A percentile compares a stretch with the other conserved stretches of the same genome.
These are phyloP conservation scores for Stenoptilia bipunctidactyla DNA, from an alignment of 2,888 invertebrate genomes.

Conservation along the genomic window DNA sequence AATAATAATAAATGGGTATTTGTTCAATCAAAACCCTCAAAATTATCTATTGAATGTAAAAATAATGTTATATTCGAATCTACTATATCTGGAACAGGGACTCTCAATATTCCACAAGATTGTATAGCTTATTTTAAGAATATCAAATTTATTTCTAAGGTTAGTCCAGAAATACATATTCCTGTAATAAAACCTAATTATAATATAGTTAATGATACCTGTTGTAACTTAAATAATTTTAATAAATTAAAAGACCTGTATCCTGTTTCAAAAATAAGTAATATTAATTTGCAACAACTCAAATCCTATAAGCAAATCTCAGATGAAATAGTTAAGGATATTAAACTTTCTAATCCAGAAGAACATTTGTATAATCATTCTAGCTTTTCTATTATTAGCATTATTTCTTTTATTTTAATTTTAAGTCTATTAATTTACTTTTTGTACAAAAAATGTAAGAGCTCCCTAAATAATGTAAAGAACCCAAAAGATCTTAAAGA, in stretches of 20 bases:
- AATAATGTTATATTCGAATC: slow-evolving; percentile 5
- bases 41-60: slow-evolving; percentile 2
- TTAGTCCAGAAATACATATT: neutral
- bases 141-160: slow-evolving; percentile 2
- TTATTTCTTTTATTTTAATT: too few species aligned
- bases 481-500: too few species aligned
- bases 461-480: too few species aligned
- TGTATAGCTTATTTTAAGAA: slow-evolving; percentile 9
- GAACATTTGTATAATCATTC: too few species aligned
- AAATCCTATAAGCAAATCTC: too few species aligned
- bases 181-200: neutral
- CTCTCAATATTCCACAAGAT: slow-evolving; percentile 7
- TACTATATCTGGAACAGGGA: slow-evolving; percentile 4
- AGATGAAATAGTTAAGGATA: too few species aligned
- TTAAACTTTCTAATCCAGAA: too few species aligned
- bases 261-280: slow-evolving; percentile 30
- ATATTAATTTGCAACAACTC: slow-evolving; percentile 11
- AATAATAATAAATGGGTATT: slow-evolving; percentile 8
- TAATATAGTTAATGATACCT: slow-evolving; percentile 9
- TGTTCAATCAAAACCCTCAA: neutral
- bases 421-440: too few species aligned
- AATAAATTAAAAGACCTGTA: slow-evolving; percentile 20
- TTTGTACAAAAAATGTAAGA: too few species aligned
- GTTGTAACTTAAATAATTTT: slow-evolving; percentile 5
- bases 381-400: too few species aligned